phyloP scores from a whole-genome alignment of 2,888 invertebrate genomes.

The Parelbella ahira region DNA sequence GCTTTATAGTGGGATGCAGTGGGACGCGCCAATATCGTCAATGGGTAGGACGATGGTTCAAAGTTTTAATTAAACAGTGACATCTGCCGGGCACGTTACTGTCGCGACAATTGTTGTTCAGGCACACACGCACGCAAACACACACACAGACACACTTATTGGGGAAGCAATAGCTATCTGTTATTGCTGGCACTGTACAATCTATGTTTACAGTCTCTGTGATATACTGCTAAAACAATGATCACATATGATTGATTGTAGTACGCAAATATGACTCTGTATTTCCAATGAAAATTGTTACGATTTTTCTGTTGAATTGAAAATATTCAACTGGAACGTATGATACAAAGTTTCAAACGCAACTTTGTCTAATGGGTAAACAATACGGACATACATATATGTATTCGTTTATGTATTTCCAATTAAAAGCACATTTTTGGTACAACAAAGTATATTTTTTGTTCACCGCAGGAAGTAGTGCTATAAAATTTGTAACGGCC shows the following conservation, averaged over 20 bases:
- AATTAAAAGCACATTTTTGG: constrained; percentile 7
- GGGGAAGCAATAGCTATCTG: constrained; percentile 21
- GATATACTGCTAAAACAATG: constrained; percentile 10
- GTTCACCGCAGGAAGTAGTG: constrained; percentile 14
- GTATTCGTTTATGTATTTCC: not conserved
- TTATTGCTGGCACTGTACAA: constrained; percentile 7
- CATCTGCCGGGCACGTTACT: constrained; percentile 61
- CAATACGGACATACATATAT: no score
- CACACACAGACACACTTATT: constrained; percentile 16
- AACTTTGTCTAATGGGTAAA: no score
- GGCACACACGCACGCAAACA: constrained; percentile 4
- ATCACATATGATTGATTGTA: constrained; percentile 1
- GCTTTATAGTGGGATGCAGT: not conserved
- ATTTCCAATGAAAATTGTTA: no score
- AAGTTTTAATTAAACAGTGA: constrained; percentile 76
- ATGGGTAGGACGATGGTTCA: constrained; percentile 60
- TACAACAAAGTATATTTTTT: constrained; percentile 7
- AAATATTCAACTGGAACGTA: no score
- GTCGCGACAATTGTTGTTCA: constrained; percentile 64
- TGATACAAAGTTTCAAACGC: no score
- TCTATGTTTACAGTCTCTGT: constrained; percentile 10
- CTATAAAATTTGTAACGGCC: constrained; percentile 18
- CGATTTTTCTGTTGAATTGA: no score
- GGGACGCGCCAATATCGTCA: constrained; percentile 64
- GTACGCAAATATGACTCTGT: no score